Conservation (phyloP, 2,888 invertebrate species). For the Eulithis testata region DNA sequence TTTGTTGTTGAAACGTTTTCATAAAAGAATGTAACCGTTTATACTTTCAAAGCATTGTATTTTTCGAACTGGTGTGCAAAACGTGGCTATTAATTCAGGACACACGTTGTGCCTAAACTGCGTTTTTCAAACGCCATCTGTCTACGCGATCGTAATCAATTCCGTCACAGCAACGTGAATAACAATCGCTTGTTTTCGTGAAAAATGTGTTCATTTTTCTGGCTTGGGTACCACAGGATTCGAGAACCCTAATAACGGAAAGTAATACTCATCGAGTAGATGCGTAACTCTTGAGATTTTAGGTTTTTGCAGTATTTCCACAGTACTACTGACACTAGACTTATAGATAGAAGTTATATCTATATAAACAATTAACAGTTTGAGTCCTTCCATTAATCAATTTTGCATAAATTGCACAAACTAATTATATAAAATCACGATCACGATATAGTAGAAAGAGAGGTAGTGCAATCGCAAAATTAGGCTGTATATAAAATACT, state of each 20-base stretch:
- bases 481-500: too few relatives aligned
- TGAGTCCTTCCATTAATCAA: too few relatives aligned
- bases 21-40: slow-evolving; percentile 3
- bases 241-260: slow-evolving; percentile 12
- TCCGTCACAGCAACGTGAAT: slow-evolving; percentile 52
- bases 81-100: slow-evolving; percentile 23
- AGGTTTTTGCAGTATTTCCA: too few relatives aligned
- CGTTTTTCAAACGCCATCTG: slow-evolving; percentile 44
- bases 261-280: neutral
- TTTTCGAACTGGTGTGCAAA: slow-evolving; percentile 9
- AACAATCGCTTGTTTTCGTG: slow-evolving; percentile 63
- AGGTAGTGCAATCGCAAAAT: too few relatives aligned
- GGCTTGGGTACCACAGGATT: slow-evolving; percentile 20
- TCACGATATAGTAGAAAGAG: too few relatives aligned
- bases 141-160: slow-evolving; percentile 55
- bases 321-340: too few relatives aligned
- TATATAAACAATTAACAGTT: too few relatives aligned
- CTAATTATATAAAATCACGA: too few relatives aligned
- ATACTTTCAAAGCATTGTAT: slow-evolving; percentile 6
- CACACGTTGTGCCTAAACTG: slow-evolving; percentile 31
- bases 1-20: neutral
- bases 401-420: too few relatives aligned
- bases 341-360: too few relatives aligned
- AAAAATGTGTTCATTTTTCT: slow-evolving; percentile 63
- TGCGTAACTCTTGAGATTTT: neutral